Evolutionary conservation across 2,888 invertebrate genomes (phyloP).

Genomic region (Clunio marinus): DNA sequence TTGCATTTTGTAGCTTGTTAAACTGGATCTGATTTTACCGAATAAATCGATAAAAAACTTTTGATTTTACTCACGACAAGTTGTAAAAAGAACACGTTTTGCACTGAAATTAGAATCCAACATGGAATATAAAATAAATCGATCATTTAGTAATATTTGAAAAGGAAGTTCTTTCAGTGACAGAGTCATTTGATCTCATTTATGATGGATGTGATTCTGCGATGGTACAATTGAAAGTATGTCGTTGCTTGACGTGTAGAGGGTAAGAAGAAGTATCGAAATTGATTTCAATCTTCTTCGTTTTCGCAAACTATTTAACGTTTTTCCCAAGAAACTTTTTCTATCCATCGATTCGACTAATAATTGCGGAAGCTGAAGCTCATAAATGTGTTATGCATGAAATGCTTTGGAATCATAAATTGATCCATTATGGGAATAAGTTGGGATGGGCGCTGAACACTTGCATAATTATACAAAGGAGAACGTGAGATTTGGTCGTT

Average conservation of each 20-base stretch:
- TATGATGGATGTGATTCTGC: neutral
- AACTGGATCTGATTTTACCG: neutral
- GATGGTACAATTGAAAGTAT: too few relatives aligned
- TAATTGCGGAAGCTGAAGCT: neutral
- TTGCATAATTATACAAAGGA: neutral
- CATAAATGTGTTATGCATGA: neutral
- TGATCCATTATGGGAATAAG: neutral
- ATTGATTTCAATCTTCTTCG: neutral
- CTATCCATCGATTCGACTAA: neutral
- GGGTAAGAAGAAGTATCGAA: neutral
- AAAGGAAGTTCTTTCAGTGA: neutral
- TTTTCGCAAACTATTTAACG: neutral
- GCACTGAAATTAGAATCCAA: conserved; percentile 3
- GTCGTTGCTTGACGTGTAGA: neutral
- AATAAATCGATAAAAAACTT: neutral
- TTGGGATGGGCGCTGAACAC: neutral
- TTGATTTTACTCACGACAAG: neutral
- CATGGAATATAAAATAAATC: too few relatives aligned
- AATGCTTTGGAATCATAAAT: neutral
- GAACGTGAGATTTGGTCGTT: neutral
- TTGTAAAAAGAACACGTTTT: neutral
- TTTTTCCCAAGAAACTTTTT: neutral
- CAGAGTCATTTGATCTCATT: neutral
- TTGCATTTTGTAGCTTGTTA: conserved; percentile 6
- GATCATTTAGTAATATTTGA: neutral